These are phyloP conservation scores for Nasonia oneida DNA, from an alignment of 2,888 invertebrate species.

Conservation along the genomic window DNA sequence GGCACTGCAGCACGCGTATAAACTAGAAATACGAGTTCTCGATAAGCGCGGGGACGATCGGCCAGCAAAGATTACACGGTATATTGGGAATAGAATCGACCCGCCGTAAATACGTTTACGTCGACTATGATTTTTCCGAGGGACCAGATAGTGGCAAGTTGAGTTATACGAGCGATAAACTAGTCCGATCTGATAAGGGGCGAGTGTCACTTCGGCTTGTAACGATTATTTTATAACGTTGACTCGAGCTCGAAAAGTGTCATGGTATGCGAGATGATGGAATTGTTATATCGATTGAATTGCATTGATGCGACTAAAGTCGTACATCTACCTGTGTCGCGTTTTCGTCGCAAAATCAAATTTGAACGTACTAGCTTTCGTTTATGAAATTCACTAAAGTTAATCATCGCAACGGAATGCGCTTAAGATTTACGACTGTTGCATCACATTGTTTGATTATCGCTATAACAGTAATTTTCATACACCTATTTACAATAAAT, in stretches of 20 bases:
- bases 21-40: conserved; percentile 55
- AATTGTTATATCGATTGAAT: not conserved
- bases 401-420: not conserved
- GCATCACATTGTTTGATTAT: conserved; percentile 3
- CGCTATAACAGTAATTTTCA: not conserved
- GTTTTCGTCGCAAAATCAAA: not conserved
- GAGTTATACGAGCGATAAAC: conserved; percentile 41
- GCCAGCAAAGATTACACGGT: conserved; percentile 40
- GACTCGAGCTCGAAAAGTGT: not conserved
- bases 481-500: not conserved
- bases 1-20: conserved; percentile 25
- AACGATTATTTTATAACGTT: conserved; percentile 16
- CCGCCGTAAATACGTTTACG: not conserved
- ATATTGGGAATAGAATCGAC: conserved; percentile 32
- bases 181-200: conserved; percentile 6
- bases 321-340: not conserved
- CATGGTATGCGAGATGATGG: not conserved
- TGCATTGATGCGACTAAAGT: not conserved
- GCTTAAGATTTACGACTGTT: not conserved
- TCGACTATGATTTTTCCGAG: conserved; percentile 23
- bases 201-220: conserved; percentile 6
- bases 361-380: not conserved
- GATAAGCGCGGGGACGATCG: not conserved
- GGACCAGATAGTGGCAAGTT: conserved; percentile 14
- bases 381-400: not conserved